These are phyloP conservation scores for Pycnonotus jocosus DNA, from an alignment of 2,113 vertebrate genomes.

Conservation along the genomic window DNA sequence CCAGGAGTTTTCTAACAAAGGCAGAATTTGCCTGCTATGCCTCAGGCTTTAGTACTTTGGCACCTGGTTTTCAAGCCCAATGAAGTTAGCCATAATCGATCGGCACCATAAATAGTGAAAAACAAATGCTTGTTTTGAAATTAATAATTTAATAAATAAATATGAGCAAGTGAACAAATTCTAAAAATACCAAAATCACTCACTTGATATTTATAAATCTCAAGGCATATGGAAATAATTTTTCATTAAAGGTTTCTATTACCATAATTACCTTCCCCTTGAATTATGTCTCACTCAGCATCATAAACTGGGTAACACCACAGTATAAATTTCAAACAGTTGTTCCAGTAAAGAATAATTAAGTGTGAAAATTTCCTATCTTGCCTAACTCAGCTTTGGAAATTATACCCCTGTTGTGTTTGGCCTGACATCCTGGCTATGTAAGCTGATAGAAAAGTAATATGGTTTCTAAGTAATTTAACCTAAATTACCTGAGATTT, in stretches of 20 bases:
- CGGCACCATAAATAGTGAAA: background rate
- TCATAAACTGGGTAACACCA: constrained; percentile 40
- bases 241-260: constrained; percentile 14
- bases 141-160: background rate
- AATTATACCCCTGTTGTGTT: constrained; percentile 34
- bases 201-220: background rate
- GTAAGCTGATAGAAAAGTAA: constrained; percentile 30
- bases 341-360: constrained; percentile 47
- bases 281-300: constrained; percentile 14
- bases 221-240: constrained; percentile 1
- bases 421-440: constrained; percentile 27
- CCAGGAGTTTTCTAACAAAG: background rate
- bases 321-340: constrained; percentile 47
- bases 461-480: constrained; percentile 38
- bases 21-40: background rate
- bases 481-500: constrained; percentile 12
- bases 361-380: constrained; percentile 45
- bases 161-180: background rate
- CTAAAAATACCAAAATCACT: background rate
- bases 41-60: background rate
- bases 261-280: constrained; percentile 45
- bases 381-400: constrained; percentile 22
- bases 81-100: background rate
- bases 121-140: background rate
- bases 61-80: background rate